Conservation (phyloP, 2,888 invertebrate genomes). For the Xylota segnis region DNA sequence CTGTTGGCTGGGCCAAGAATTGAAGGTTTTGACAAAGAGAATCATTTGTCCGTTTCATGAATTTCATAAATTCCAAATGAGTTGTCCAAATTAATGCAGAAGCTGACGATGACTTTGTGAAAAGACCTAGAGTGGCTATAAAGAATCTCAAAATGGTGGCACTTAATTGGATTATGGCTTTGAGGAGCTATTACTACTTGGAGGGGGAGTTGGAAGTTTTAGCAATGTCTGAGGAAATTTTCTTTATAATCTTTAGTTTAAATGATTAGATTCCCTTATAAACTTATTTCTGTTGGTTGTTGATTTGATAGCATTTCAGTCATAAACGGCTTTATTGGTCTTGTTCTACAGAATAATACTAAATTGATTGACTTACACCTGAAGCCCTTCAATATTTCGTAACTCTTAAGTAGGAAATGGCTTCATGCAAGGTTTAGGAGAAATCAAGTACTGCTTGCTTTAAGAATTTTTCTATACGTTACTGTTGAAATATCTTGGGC, state of each 20-base stretch:
- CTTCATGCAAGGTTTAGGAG: no score
- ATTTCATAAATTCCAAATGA: constrained; percentile 75
- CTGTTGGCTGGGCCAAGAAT: constrained; percentile 30
- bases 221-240: not conserved
- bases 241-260: not conserved
- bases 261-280: no score
- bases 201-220: not conserved
- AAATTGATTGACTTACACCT: no score
- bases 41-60: constrained; percentile 71
- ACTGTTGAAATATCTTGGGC: no score
- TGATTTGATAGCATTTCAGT: not conserved
- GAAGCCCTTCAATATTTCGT: no score
- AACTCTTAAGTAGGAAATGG: no score
- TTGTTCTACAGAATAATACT: no score
- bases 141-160: constrained; percentile 47
- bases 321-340: no score
- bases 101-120: constrained; percentile 64
- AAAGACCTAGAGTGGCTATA: constrained; percentile 54
- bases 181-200: constrained; percentile 16
- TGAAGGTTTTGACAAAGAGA: constrained; percentile 41
- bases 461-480: no score
- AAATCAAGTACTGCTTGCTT: no score
- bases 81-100: constrained; percentile 63
- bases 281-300: no score
- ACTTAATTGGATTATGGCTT: constrained; percentile 56